phyloP scores from a whole-genome alignment of 2,888 invertebrate species.

The Mamestra brassicae region DNA sequence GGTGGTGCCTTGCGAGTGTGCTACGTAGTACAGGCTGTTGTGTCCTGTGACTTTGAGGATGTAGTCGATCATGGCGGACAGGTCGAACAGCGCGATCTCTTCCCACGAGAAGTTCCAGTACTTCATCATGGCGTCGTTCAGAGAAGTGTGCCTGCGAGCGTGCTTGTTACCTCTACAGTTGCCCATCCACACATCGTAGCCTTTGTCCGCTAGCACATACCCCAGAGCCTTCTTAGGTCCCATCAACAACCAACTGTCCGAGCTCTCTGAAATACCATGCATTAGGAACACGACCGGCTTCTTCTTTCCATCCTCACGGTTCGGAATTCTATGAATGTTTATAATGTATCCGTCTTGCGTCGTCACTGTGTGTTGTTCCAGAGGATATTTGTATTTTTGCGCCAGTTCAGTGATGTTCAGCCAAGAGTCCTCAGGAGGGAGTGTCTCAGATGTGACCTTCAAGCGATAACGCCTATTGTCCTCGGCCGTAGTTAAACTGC shows the following conservation, averaged over 20 bases:
- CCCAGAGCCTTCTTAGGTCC: slow-evolving; percentile 91
- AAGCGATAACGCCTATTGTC: slow-evolving; percentile 41
- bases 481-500: slow-evolving; percentile 43
- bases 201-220: slow-evolving; percentile 92
- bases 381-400: slow-evolving; percentile 73
- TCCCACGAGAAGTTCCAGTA: slow-evolving; percentile 92
- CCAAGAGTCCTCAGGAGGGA: slow-evolving; percentile 72
- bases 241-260: slow-evolving; percentile 82
- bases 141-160: slow-evolving; percentile 71
- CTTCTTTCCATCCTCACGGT: slow-evolving; percentile 56
- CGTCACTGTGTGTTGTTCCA: slow-evolving; percentile 77
- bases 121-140: slow-evolving; percentile 63
- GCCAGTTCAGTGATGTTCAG: slow-evolving; percentile 75
- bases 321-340: slow-evolving; percentile 77
- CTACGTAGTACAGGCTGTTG: slow-evolving; percentile 91
- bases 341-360: slow-evolving; percentile 83
- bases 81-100: slow-evolving; percentile 93
- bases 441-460: slow-evolving; percentile 11
- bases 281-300: slow-evolving; percentile 92
- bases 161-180: slow-evolving; percentile 95
- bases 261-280: slow-evolving; percentile 93
- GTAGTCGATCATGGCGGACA: slow-evolving; percentile 94
- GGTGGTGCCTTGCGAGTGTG: slow-evolving; percentile 93
- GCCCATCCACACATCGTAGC: slow-evolving; percentile 95
- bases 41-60: slow-evolving; percentile 87